A percentile compares a stretch with the other conserved stretches of the same genome.
These are phyloP conservation scores for Gerris buenoi DNA, from an alignment of 1,140 invertebrate genomes.

Conservation along the genomic window DNA sequence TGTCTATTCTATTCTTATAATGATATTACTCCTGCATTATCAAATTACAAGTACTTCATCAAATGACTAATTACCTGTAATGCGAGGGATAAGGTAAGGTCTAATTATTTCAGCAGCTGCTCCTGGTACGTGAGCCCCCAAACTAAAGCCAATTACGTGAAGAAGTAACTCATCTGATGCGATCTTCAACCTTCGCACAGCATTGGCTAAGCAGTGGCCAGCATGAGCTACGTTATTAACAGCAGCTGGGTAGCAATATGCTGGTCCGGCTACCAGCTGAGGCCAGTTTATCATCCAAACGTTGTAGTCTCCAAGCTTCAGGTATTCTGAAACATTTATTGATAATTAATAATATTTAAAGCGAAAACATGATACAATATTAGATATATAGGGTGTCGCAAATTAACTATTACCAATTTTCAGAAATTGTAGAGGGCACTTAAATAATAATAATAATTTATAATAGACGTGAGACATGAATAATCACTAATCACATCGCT, in stretches of 20 bases:
- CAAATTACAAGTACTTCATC: not conserved
- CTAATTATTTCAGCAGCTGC: conserved; percentile 36
- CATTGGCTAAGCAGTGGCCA: conserved; percentile 37
- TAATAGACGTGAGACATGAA: too few species aligned
- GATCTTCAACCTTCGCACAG: conserved; percentile 30
- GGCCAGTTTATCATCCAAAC: conserved; percentile 49
- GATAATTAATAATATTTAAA: too few species aligned
- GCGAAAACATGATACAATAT: too few species aligned
- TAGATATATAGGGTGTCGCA: too few species aligned
- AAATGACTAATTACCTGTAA: conserved; percentile 36
- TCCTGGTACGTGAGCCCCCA: conserved; percentile 46
- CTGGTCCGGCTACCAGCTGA: conserved; percentile 36
- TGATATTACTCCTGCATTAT: too few species aligned
- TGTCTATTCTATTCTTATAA: too few species aligned
- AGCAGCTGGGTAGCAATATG: conserved; percentile 41
- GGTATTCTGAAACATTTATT: conserved; percentile 46
- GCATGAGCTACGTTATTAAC: conserved; percentile 45
- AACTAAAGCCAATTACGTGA: conserved; percentile 51
- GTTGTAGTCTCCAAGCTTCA: conserved; percentile 41
- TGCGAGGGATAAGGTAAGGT: conserved; percentile 37
- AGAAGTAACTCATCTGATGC: conserved; percentile 21
- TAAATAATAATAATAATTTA: too few species aligned
- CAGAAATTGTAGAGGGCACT: too few species aligned
- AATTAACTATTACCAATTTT: too few species aligned
- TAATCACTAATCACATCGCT: too few species aligned